Evolutionary conservation across 2,113 vertebrate species (phyloP).

Genomic region (Podiceps cristatus): DNA sequence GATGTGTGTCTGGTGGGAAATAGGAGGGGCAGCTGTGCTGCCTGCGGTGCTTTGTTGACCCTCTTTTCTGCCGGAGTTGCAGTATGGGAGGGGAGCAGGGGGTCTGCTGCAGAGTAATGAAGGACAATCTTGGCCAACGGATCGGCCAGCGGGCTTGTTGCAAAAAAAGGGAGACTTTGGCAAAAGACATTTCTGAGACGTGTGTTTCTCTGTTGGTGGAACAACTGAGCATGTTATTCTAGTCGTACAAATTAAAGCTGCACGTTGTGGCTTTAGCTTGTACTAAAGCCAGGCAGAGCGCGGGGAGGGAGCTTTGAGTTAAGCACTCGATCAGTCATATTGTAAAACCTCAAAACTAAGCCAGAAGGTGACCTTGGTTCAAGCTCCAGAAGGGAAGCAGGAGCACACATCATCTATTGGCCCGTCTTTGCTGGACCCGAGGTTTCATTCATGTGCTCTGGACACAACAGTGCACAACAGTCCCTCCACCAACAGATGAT

Average conservation of each 20-base stretch:
- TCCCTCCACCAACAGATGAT: neutral
- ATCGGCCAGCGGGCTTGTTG: neutral
- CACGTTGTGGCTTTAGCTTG: neutral
- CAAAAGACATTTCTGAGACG: neutral
- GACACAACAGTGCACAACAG: neutral
- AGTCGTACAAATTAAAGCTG: neutral
- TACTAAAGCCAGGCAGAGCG: neutral
- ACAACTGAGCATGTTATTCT: neutral
- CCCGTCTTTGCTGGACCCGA: neutral
- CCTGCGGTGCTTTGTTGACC: neutral
- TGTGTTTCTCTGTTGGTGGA: neutral
- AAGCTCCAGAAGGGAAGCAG: neutral
- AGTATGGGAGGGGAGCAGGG: neutral
- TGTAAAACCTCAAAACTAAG: neutral
- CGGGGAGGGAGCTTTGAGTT: neutral
- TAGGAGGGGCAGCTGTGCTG: neutral
- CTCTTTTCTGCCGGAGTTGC: neutral
- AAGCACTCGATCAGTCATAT: neutral
- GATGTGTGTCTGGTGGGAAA: neutral
- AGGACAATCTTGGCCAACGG: fast-evolving
- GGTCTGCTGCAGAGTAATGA: neutral
- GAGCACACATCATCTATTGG: neutral
- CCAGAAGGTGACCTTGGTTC: neutral
- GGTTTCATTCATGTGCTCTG: neutral
- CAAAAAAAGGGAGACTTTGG: neutral